Evolutionary conservation across 2,797 vertebrate genomes (phyloP).

Genomic region (Synaphobranchus kaupii): DNA sequence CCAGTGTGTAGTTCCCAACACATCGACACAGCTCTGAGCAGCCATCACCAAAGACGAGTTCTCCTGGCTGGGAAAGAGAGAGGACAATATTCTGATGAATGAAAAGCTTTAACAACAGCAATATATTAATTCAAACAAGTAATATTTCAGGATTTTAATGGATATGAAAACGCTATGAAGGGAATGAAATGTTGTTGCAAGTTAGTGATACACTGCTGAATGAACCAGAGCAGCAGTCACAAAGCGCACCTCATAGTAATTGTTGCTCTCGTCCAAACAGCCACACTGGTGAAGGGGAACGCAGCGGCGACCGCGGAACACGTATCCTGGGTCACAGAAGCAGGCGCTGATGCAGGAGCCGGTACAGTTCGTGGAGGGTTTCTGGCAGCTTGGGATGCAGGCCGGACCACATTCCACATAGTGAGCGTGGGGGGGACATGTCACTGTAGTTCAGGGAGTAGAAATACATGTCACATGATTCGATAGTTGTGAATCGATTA

Average conservation of each 20-base stretch:
- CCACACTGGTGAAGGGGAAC: conserved; percentile 69
- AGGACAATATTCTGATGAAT: neutral
- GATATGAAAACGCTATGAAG: neutral
- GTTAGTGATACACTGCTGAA: neutral
- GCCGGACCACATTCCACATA: conserved; percentile 71
- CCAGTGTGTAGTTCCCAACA: conserved; percentile 72
- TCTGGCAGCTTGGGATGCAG: conserved; percentile 70
- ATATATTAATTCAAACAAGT: neutral
- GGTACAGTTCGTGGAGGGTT: conserved; percentile 71
- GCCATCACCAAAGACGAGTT: conserved; percentile 66
- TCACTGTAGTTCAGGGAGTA: conserved; percentile 45
- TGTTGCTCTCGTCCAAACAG: conserved; percentile 70
- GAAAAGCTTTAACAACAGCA: neutral
- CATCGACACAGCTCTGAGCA: conserved; percentile 72
- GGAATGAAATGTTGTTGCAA: neutral
- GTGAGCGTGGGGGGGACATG: conserved; percentile 69
- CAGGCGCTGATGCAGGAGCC: conserved; percentile 69
- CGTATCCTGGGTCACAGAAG: conserved; percentile 77
- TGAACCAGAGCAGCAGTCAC: neutral
- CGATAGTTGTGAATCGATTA: neutral
- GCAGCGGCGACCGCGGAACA: conserved; percentile 69
- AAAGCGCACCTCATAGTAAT: conserved; percentile 71
- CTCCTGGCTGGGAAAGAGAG: conserved; percentile 56
- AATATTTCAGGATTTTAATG: too few relatives aligned
- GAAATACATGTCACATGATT: neutral